Evolutionary conservation across 2,888 invertebrate genomes (phyloP), one percentile per base, ranked within the genome.

Genomic region (Hydroisotoma schaefferi): DNA sequence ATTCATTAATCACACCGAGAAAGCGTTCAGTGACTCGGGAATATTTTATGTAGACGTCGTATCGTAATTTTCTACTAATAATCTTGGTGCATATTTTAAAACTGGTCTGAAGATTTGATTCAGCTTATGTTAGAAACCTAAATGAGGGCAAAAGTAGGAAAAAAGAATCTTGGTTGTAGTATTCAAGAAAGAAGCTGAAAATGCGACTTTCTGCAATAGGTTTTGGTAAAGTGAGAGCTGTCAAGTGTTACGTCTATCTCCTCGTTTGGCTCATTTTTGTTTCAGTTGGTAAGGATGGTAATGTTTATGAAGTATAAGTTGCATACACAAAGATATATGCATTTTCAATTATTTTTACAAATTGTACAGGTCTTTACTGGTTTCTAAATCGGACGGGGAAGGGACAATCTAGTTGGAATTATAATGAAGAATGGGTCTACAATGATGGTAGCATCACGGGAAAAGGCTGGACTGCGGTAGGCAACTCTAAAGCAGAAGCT

Each of bases 211-310:
- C 37, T 10, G 29, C 51, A 18, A 28, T 52, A 15, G 51, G 51
- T 20, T 66, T 63, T 57, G 59, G 66, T 37, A 68, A 68, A 59
- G 59, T 61, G 15, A 66, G 60, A 55, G 66, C 64, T 27, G 64
- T 68, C 44, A 63, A 66, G 49, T 72, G 72, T 54, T 72, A 71
- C 60, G 52, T 70, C 23, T 68, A 64, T 55, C 59, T 72, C 23
- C 63, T 72, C 12, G 53, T 68, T 47, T 72, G 72, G 72, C 68
- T 72, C 25, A 61, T 72, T 55, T 52, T 71, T 47, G 71, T 67
- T 43, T 71, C 70, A 28, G 47, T 68, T 28, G 72, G 72, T 72
- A 61, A 38, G 44, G 29, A 29, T 46, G 29, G 23, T 46, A 43
- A 8, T 12, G n/a, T 18, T 43, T 12, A 43, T 12, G n/a, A 18